Base-by-base conservation (phyloP, 35 echinoderm and acorn worm species). In the Holothuria glaberrima region DNA sequence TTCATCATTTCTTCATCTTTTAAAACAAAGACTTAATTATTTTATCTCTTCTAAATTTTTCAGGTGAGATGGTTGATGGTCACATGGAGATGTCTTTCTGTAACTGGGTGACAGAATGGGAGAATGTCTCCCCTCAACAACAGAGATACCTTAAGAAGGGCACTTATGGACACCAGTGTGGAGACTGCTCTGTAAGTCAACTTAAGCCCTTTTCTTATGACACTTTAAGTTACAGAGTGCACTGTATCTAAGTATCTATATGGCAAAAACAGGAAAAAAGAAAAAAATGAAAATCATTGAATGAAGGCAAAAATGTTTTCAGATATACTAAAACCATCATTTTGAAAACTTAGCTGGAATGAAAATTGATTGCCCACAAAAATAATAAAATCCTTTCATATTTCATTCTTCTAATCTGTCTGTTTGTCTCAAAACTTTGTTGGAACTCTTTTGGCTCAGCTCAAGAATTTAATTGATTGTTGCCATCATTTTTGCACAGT, bases 71-170 rank as follows among this genome's bases (percentile, higher is more conserved):
- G 25, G 1, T 33, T 6, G 57, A 84, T 61, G 80, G 29, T 18
- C 80, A 36, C 25, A 14, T 84, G 80, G 54, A 84, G 29, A 84
- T 84, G 17, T 62, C 80, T 32, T 61, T 29, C 57, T 84, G 80
- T 38, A 52, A 59, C 80, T 84, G 80, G 80, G 56, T 84, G 22
- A 61, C 54, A 62, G 80, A 84, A 21, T 84, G 80, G 80, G 56
- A 84, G 29, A 61, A 61, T 30, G 24, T 84, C 17, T 58, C 24
- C 57, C 80, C 52, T 30, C 20, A 48, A 58, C 80, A 84, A 52
- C 12, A 24, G 24, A 61, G 27, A 30, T 84, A 84, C 80, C 56
- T 84, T 10, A 84, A 61, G 56, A 84, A 32, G 46, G 80, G 80
- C 13, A 84, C 52, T 36, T 84, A 84, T 4, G 54, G 25, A 14